Base-by-base conservation (phyloP, 2,797 vertebrate species). In the Eulemur coronatus region DNA sequence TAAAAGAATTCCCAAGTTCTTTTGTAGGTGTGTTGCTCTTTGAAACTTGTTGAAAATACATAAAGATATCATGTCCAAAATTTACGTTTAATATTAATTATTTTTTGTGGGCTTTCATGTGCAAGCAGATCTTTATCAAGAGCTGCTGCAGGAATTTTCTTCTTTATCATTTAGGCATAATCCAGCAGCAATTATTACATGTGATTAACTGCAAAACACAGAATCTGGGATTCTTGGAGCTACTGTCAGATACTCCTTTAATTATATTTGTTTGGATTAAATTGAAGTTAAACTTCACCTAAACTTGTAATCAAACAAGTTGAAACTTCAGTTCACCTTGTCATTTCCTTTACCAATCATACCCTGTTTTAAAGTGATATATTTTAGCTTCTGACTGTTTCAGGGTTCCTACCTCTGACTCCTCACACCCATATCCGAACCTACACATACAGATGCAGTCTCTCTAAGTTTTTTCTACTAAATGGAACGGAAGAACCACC, bases 21-120 rank as follows among this genome's bases (percentile, higher is more conserved):
- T 75, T 30, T n/a, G 30, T 15, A 57, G 73, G 73, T 59, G 33
- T 26, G 80, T 46, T 20, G n/a, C 38, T 94, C 63, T 86, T 76
- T 33, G 52, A 86, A 80, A 84, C 48, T 67, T 84, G 50, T n/a
- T 59, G 50, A 82, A 89, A 94, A 85, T 38, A 89, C 4, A 41
- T 35, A 22, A 46, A 61, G 33, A 65, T 43, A 59, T 43, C 7
- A 1, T 22, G 18, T 41, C 73, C 15, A 33, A 67, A 65, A 52
- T 20, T 35, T 82, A 18, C 11, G 33, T 38, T 90, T 52, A 46
- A 26, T 30, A 43, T 33, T 24, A 26, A 50, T 91, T 82, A 65
- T 48, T 89, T 91, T 84, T 55, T 82, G 13, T 73, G 63, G 67
- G 20, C 35, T 78, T 69, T 65, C 46, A n/a, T 7, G 24, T 18